These are phyloP conservation scores for Drosophila cardini DNA, from an alignment of 1,140 invertebrate genomes.

Conservation along the genomic window DNA sequence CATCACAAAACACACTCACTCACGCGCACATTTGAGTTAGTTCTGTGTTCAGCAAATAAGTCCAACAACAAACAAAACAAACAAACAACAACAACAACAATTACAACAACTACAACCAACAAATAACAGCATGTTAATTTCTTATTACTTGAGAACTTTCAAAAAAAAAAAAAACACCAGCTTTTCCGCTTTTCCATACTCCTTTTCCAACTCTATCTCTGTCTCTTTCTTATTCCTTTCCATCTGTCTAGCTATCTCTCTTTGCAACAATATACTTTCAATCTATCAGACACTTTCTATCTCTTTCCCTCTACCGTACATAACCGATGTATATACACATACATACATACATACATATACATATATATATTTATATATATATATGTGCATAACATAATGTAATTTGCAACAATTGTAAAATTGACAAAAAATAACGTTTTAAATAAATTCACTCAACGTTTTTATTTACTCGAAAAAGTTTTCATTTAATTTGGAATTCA, in stretches of 20 bases:
- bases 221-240: slow-evolving; percentile 31
- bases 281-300: slow-evolving; percentile 41
- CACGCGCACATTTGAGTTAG: slow-evolving; percentile 50
- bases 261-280: slow-evolving; percentile 55
- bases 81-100: slow-evolving; percentile 71
- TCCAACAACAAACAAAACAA: slow-evolving; percentile 66
- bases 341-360: slow-evolving; percentile 34
- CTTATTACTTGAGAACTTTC: slow-evolving; percentile 75
- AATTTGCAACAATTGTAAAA: slow-evolving; percentile 81
- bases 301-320: slow-evolving; percentile 58
- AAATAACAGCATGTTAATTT: slow-evolving; percentile 79
- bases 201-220: slow-evolving; percentile 32
- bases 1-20: slow-evolving; percentile 52
- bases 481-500: slow-evolving; percentile 1
- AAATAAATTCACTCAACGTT: slow-evolving; percentile 68
- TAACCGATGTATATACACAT: slow-evolving; percentile 55
- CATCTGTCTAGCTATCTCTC: slow-evolving; percentile 42
- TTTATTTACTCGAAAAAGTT: slow-evolving; percentile 70
- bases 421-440: slow-evolving; percentile 79
- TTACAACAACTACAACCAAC: slow-evolving; percentile 75
- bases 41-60: slow-evolving; percentile 72
- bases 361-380: slow-evolving; percentile 23
- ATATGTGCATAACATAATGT: slow-evolving; percentile 54
- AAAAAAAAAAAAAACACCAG: slow-evolving; percentile 6
- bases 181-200: slow-evolving; percentile 18